phyloP scores from a whole-genome alignment of 2,797 vertebrate species.

The Stomatorhinus walkeri region DNA sequence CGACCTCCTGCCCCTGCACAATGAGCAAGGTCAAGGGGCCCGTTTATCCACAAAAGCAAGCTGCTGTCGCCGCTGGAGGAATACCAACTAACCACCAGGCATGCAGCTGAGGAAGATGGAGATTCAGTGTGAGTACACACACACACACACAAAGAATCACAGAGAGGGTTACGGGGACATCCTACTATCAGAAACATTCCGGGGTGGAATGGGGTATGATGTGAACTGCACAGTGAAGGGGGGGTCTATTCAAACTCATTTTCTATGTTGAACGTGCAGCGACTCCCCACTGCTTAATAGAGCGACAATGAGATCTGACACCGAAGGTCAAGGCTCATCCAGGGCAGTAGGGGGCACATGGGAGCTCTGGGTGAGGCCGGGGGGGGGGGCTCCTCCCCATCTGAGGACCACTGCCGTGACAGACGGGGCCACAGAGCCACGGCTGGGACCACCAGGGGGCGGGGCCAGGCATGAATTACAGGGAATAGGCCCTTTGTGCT shows the following conservation, averaged over 20 bases:
- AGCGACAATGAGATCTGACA: background rate
- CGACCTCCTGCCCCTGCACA: conserved; percentile 6
- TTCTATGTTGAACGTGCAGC: background rate
- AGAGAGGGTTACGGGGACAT: background rate
- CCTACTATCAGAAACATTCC: background rate
- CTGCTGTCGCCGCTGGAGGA: background rate
- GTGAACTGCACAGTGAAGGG: background rate
- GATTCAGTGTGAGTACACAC: background rate
- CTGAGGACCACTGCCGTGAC: background rate
- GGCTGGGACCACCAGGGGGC: conserved; percentile 8
- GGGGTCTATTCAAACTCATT: background rate
- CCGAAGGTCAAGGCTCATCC: background rate
- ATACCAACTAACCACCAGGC: background rate
- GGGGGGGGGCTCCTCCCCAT: background rate
- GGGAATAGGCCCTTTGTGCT: conserved; percentile 32
- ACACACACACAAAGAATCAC: background rate
- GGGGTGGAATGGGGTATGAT: background rate
- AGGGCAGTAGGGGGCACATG: background rate
- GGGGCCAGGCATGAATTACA: conserved; percentile 27
- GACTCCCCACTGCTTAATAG: background rate
- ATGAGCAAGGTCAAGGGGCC: conserved; percentile 17
- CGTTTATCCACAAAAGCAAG: background rate
- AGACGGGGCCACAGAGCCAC: background rate
- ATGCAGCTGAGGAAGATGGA: background rate
- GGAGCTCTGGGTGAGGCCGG: background rate